A percentile compares a stretch with the other conserved stretches of the same genome.
phyloP scores from a whole-genome alignment of 2,113 vertebrate species.

The Rhynchomys soricoides region DNA sequence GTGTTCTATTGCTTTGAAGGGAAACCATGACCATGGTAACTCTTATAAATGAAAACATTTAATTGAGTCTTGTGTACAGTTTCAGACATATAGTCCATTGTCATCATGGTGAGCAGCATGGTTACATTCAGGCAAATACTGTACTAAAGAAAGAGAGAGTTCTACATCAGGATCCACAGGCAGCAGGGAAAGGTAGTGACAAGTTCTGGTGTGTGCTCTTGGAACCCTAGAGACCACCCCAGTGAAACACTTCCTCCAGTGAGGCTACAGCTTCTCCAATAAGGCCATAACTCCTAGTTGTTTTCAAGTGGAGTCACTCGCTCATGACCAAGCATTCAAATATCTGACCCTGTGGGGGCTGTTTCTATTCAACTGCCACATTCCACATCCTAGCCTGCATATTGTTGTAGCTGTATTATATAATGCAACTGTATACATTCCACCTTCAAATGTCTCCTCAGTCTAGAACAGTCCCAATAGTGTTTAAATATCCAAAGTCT shows the following conservation, averaged over 20 bases:
- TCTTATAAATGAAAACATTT: background rate
- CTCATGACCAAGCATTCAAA: background rate
- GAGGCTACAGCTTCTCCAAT: background rate
- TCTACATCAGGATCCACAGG: background rate
- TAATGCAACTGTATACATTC: background rate
- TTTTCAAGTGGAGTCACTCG: background rate
- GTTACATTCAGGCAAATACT: accelerated
- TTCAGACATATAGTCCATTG: background rate
- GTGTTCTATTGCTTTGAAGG: background rate
- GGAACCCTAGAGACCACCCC: background rate
- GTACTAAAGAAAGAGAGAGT: background rate
- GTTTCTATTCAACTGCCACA: no score
- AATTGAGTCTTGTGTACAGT: background rate
- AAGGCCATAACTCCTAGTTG: background rate
- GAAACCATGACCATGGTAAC: background rate
- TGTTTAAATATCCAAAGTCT: no score
- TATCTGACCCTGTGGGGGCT: no score
- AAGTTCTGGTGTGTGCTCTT: background rate
- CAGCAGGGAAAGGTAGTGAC: background rate
- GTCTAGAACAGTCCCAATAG: background rate
- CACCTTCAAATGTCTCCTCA: background rate
- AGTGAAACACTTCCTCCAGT: background rate
- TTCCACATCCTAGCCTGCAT: background rate
- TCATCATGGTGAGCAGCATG: background rate
- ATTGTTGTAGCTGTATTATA: background rate